Percentiles rank a stretch among this genome's conserved stretches.
Conservation (phyloP, 2,888 invertebrate species). For the Sphaeridia pumilis region DNA sequence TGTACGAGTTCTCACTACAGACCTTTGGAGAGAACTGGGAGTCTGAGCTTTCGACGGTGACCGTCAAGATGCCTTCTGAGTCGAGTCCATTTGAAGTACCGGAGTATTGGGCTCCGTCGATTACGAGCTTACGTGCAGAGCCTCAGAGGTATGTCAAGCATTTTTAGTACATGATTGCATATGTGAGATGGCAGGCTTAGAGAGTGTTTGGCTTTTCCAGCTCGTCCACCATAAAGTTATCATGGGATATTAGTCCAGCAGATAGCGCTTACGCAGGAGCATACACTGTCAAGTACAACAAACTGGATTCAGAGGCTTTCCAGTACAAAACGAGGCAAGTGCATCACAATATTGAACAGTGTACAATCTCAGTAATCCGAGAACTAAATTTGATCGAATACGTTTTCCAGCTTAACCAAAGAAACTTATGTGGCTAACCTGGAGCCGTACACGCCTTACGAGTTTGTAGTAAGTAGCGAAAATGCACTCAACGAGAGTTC, state of each 20-base stretch:
- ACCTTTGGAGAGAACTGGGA: constrained; percentile 29
- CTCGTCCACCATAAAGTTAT: constrained; percentile 22
- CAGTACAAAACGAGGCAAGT: constrained; percentile 26
- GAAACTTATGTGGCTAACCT: too few relatives aligned
- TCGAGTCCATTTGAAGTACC: constrained; percentile 2
- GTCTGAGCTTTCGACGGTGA: constrained; percentile 22
- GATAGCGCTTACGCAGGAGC: constrained; percentile 17
- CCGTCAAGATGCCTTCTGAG: constrained; percentile 20
- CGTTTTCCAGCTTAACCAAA: neutral
- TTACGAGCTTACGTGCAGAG: constrained; percentile 23
- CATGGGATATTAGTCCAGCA: too few relatives aligned
- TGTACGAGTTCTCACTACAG: constrained; percentile 27
- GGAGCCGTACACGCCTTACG: constrained; percentile 26
- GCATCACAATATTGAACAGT: too few relatives aligned
- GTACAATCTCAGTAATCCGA: too few relatives aligned
- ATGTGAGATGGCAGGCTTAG: neutral
- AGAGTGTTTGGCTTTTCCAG: constrained; percentile 6
- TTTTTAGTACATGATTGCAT: too few relatives aligned
- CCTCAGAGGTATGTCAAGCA: constrained; percentile 25
- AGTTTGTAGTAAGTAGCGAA: constrained; percentile 26
- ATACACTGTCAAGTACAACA: constrained; percentile 32
- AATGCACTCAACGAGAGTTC: constrained; percentile 15
- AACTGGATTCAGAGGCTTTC: constrained; percentile 25
- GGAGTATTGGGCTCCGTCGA: constrained; percentile 15
- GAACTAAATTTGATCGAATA: too few relatives aligned